These are phyloP conservation scores for Ophioderma brevispina DNA, from an alignment of 35 echinoderm and acorn worm genomes.

Conservation along the genomic window DNA sequence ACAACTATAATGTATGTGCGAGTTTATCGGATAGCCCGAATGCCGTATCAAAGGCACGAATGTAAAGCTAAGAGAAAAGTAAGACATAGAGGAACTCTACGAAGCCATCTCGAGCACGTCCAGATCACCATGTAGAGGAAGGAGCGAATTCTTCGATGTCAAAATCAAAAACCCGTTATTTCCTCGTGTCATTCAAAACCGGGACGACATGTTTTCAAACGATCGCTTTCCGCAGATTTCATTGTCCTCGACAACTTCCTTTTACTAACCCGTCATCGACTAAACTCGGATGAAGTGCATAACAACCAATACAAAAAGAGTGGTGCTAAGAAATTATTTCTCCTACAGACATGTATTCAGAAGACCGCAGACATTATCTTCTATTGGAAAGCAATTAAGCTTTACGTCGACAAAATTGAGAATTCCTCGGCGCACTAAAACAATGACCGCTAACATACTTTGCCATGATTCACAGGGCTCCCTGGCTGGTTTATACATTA, in stretches of 20 bases:
- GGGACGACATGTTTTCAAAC: no score
- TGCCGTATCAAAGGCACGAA: no score
- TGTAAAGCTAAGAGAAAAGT: no score
- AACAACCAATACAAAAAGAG: not conserved
- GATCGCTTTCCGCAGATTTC: no score
- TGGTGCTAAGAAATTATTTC: not conserved
- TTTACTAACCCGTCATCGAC: not conserved
- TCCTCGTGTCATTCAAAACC: no score
- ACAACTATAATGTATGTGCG: not conserved
- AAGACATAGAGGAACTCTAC: no score
- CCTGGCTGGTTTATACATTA: conserved; percentile 35
- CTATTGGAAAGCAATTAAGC: not conserved
- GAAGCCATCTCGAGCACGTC: no score
- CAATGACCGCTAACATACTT: conserved; percentile 33
- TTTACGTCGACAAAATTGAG: not conserved
- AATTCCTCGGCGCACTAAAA: conserved; percentile 17
- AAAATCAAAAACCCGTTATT: no score
- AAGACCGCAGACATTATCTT: not conserved
- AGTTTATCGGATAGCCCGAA: not conserved
- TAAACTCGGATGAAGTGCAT: not conserved
- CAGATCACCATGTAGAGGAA: no score
- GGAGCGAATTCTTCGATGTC: no score
- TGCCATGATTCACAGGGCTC: conserved; percentile 20
- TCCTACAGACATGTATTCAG: not conserved
- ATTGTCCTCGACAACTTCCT: no score